Base-by-base conservation (phyloP, 1,140 invertebrate genomes). In the Eriosoma lanigerum region DNA sequence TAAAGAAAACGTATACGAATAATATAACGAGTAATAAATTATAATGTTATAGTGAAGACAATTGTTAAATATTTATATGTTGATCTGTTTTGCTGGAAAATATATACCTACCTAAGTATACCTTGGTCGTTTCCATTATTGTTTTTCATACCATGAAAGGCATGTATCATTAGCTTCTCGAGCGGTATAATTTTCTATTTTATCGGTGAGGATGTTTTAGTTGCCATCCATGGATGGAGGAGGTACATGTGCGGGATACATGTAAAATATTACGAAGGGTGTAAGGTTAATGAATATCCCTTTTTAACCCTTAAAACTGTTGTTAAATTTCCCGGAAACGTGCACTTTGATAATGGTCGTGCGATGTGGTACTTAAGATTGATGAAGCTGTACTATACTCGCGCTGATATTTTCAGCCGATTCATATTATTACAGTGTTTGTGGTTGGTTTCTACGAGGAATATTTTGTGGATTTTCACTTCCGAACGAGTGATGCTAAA, bases 321-420 rank as follows among this genome's bases (percentile, higher is more conserved):
- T 78, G 75, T 78, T 78, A 58, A 78, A 78, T 78, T 78, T 78
- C 24, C 56, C 38, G 75, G 21, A 78, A 78, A 78, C n/a, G 72
- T 8, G 8, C 26, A 76, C 32, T 76, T 58, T 58, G 29, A 76
- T 76, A 58, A 58, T 76, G 52, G 52, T 29, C 0, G 29, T 21
- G 70, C 15, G 52, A 9, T 21, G 26, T 2, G 13, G 8, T 44
- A 76, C 24, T 44, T 76, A 58, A 58, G 52, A 76, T 76, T 76
- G 72, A 76, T 76, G 44, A 58, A 58, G 54, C 72, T 38, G 8
- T 38, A 38, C 8, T 54, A 21, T 56, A 44, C 32, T 52, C n/a
- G 19, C 56, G 26, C 52, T 19, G 24, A 76, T 76, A 76, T 48
- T 56, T 38, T 58, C 3, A 38, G n/a, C 8, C 17, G 19, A 44